These are phyloP conservation scores for Halichondria panicea DNA, from an alignment of 37 sponge, comb jelly and placozoan species.

Conservation along the genomic window DNA sequence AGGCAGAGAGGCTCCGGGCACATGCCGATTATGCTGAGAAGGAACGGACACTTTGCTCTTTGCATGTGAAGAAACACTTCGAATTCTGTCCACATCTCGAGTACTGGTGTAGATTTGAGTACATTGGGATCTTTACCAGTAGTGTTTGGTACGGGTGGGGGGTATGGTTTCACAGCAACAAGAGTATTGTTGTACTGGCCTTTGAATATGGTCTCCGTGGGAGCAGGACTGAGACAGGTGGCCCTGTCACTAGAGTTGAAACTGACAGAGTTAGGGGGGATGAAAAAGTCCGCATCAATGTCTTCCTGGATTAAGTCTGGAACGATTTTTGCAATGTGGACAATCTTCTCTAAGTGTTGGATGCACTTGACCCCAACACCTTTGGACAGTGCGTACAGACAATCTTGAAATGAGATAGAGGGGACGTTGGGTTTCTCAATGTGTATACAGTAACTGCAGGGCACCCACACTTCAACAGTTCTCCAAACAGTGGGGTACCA, in stretches of 20 bases:
- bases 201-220: conserved; percentile 51
- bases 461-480: conserved; percentile 33
- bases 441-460: conserved; percentile 50
- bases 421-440: not conserved
- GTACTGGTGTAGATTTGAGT: not conserved
- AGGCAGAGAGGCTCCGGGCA: conserved; percentile 43
- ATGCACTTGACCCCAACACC: conserved; percentile 38
- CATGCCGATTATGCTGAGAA: conserved; percentile 29
- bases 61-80: conserved; percentile 15
- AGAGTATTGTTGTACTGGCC: conserved; percentile 14
- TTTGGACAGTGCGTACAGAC: conserved; percentile 24
- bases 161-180: conserved; percentile 57
- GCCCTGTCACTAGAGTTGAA: conserved; percentile 53
- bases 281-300: conserved; percentile 23
- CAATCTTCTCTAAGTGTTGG: conserved; percentile 30
- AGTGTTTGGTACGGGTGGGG: conserved; percentile 22
- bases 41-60: conserved; percentile 12
- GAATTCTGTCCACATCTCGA: conserved; percentile 42
- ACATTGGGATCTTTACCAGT: not conserved
- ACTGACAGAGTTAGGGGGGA: conserved; percentile 32
- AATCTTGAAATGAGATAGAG: conserved; percentile 35
- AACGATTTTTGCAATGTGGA: conserved; percentile 29
- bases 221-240: conserved; percentile 33
- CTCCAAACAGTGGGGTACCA: conserved; percentile 73
- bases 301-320: conserved; percentile 50